phyloP scores from a whole-genome alignment of 2,797 vertebrate species.

The Clarias pachynema region DNA sequence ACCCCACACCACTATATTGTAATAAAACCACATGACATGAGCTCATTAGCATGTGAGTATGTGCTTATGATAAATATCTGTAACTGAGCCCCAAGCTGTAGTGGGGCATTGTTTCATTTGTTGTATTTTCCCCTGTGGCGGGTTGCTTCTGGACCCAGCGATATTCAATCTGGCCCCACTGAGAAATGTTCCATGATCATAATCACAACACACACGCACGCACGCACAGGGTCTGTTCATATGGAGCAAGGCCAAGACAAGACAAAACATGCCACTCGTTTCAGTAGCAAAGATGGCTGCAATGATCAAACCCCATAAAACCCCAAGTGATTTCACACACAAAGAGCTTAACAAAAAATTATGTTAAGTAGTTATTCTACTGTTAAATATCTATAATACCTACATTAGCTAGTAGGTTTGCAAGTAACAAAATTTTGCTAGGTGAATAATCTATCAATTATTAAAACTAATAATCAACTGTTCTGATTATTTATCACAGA shows the following conservation, averaged over 20 bases:
- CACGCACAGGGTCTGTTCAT: slow-evolving; percentile 61
- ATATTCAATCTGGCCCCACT: slow-evolving; percentile 77
- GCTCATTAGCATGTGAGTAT: not conserved
- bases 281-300: not conserved
- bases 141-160: slow-evolving; percentile 58
- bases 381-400: no score
- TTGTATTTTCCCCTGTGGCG: slow-evolving; percentile 57
- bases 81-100: not conserved
- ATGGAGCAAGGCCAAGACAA: slow-evolving; percentile 64
- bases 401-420: not conserved
- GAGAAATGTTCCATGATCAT: slow-evolving; percentile 75
- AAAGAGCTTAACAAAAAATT: not conserved
- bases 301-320: not conserved
- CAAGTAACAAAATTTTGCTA: no score
- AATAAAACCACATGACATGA: not conserved
- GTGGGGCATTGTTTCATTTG: slow-evolving; percentile 59
- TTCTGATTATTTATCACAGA: no score
- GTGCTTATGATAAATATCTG: not conserved
- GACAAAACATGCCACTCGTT: not conserved
- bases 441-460: no score
- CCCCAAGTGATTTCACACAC: not conserved
- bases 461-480: no score
- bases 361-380: not conserved
- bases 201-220: slow-evolving; percentile 53
- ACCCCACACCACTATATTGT: not conserved